Evolutionary conservation across 2,888 invertebrate species (phyloP).

Genomic region (Calameuta filiformis): DNA sequence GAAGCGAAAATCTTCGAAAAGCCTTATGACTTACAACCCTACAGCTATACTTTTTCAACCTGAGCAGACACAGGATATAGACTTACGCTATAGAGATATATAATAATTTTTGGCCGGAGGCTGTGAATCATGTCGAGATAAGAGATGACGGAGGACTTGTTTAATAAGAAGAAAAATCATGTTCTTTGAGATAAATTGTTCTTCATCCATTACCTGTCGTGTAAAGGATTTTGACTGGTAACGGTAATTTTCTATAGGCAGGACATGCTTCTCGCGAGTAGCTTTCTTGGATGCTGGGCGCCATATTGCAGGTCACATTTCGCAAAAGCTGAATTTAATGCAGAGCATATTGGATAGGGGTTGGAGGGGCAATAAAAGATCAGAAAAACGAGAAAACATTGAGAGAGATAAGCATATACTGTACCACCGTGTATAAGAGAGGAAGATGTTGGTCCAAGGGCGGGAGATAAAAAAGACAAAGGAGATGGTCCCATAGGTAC

Average conservation of each 20-base stretch:
- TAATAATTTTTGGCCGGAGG: not conserved
- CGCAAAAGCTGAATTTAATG: slow-evolving; percentile 56
- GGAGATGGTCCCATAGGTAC: slow-evolving; percentile 10
- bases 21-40: not conserved
- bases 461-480: too few relatives aligned
- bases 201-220: too few relatives aligned
- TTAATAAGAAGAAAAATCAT: too few relatives aligned
- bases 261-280: not conserved
- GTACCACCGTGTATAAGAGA: too few relatives aligned
- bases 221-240: too few relatives aligned
- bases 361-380: slow-evolving; percentile 40
- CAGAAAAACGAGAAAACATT: slow-evolving; percentile 27
- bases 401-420: not conserved
- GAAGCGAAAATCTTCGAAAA: not conserved
- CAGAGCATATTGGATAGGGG: slow-evolving; percentile 47
- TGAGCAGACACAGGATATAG: too few relatives aligned
- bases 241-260: too few relatives aligned
- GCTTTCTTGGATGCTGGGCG: slow-evolving; percentile 10
- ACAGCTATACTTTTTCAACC: not conserved
- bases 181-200: too few relatives aligned
- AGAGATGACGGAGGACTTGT: too few relatives aligned
- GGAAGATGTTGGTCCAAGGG: too few relatives aligned
- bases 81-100: not conserved
- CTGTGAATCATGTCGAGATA: too few relatives aligned
- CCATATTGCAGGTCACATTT: slow-evolving; percentile 39